phyloP scores from a whole-genome alignment of 2,797 vertebrate genomes.

The Betta splendens region DNA sequence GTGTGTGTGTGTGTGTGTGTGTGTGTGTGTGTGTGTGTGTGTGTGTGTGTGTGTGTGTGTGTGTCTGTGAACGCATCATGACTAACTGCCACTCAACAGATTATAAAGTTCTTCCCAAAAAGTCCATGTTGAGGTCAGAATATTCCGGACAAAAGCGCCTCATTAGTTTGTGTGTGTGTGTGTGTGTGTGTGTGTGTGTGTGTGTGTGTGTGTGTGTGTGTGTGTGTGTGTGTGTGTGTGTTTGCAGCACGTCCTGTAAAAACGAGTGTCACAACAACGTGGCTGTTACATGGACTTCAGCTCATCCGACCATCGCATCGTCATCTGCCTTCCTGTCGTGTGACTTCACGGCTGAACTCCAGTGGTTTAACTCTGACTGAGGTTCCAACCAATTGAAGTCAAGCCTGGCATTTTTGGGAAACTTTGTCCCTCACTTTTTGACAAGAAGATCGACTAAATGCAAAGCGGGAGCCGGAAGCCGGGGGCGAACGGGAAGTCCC shows the following conservation, averaged over 20 bases:
- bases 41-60: slow-evolving; percentile 17
- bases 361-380: background rate
- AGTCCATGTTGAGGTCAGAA: slow-evolving; percentile 52
- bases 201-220: slow-evolving; percentile 19
- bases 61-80: slow-evolving; percentile 47
- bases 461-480: background rate
- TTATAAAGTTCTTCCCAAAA: slow-evolving; percentile 65
- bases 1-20: too few relatives aligned
- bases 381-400: background rate
- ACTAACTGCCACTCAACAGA: slow-evolving; percentile 57
- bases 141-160: slow-evolving; percentile 66
- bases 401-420: background rate
- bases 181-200: slow-evolving; percentile 10
- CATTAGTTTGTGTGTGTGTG: slow-evolving; percentile 41
- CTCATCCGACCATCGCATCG: slow-evolving; percentile 17
- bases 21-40: slow-evolving; percentile 22
- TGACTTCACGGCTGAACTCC: background rate
- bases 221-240: slow-evolving; percentile 45
- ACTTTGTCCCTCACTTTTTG: background rate
- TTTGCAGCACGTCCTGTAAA: slow-evolving; percentile 65
- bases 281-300: slow-evolving; percentile 27
- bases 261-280: slow-evolving; percentile 57
- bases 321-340: slow-evolving; percentile 10
- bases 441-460: too few relatives aligned
- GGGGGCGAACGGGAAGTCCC: too few relatives aligned